These are phyloP conservation scores for Colistium nudipinnis DNA, from an alignment of 2,113 vertebrate genomes.

Conservation along the genomic window DNA sequence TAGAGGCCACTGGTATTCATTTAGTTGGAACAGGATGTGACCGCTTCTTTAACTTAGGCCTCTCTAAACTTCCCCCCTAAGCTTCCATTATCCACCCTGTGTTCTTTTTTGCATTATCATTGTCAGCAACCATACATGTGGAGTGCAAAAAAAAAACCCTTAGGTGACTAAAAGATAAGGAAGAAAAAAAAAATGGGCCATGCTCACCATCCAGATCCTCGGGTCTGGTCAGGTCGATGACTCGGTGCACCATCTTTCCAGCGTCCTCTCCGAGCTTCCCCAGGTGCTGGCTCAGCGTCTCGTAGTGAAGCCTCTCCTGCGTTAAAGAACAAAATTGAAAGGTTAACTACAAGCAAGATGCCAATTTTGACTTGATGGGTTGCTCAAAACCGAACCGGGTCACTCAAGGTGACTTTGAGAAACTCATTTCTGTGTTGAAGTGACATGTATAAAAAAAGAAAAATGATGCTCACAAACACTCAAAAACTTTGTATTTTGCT, in stretches of 20 bases:
- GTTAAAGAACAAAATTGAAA: not conserved
- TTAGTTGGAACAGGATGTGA: constrained; percentile 49
- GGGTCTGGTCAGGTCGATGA: constrained; percentile 94
- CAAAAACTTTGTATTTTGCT: not conserved
- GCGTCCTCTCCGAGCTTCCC: constrained; percentile 91
- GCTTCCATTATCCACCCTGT: not conserved
- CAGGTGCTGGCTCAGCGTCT: constrained; percentile 90
- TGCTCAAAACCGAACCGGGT: constrained; percentile 7
- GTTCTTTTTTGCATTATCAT: not conserved
- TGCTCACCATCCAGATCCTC: constrained; percentile 91
- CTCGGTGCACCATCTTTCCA: constrained; percentile 90
- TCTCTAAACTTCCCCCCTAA: not conserved
- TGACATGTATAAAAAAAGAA: not conserved
- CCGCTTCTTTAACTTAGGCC: not conserved
- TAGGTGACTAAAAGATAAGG: not conserved
- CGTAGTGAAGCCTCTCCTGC: constrained; percentile 92
- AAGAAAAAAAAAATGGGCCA: not conserved
- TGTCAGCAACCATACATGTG: not conserved
- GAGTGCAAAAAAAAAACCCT: not conserved
- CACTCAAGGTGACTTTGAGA: constrained; percentile 16
- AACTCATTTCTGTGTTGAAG: constrained; percentile 35
- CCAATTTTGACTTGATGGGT: not conserved
- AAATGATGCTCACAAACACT: not conserved
- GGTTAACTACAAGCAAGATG: not conserved
- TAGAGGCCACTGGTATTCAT: constrained; percentile 39